Percentiles rank a stretch among this genome's conserved stretches.
Evolutionary conservation across 2,113 vertebrate genomes (phyloP).

Genomic region (Progne subis): DNA sequence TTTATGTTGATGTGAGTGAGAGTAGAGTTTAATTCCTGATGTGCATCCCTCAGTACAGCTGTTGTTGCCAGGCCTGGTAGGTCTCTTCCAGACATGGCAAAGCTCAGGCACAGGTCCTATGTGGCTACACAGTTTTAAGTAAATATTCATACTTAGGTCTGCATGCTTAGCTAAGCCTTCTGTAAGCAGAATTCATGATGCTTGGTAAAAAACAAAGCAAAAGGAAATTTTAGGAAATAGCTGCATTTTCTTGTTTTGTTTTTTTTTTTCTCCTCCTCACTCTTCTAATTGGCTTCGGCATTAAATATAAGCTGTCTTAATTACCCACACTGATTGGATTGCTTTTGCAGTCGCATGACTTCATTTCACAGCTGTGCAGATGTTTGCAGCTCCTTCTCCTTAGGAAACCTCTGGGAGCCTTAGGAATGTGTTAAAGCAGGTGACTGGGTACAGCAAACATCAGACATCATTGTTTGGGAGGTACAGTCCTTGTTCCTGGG

Average conservation of each 20-base stretch:
- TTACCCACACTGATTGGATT: constrained; percentile 66
- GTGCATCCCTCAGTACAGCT: not conserved
- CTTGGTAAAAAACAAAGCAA: constrained; percentile 56
- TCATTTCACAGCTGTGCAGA: constrained; percentile 46
- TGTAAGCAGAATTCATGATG: constrained; percentile 40
- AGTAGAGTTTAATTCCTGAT: not conserved
- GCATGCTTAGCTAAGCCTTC: constrained; percentile 23
- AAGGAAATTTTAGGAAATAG: constrained; percentile 62
- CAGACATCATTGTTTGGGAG: not conserved
- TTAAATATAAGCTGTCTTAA: constrained; percentile 65
- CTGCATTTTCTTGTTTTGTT: not conserved
- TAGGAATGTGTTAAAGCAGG: not conserved
- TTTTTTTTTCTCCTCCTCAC: not conserved
- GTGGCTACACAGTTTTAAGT: constrained; percentile 20
- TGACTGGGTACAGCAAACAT: not conserved
- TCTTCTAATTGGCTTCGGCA: constrained; percentile 43
- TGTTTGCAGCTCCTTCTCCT: constrained; percentile 13
- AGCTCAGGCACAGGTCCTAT: constrained; percentile 1
- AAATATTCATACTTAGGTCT: constrained; percentile 49
- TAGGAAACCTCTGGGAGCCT: not conserved
- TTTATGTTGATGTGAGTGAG: not conserved
- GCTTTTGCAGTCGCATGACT: constrained; percentile 29
- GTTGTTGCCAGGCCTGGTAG: not conserved
- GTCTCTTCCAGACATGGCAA: not conserved
- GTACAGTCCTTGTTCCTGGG: not conserved